A percentile compares a stretch with the other conserved stretches of the same genome.
These are phyloP conservation scores for Agelas oroides DNA, from an alignment of 37 sponge, comb jelly and placozoan genomes.

Conservation along the genomic window DNA sequence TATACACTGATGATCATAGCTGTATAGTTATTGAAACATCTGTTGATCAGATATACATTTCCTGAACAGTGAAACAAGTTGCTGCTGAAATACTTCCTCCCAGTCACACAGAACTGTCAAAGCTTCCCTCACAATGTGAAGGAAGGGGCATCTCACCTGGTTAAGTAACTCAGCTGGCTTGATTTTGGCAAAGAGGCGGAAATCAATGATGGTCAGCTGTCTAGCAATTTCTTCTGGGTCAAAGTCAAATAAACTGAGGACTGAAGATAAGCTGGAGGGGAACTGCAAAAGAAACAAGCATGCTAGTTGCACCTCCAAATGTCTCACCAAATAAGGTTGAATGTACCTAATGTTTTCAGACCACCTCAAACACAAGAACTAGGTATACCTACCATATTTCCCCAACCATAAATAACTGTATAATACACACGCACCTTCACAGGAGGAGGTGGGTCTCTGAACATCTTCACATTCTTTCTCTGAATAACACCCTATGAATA, in stretches of 20 bases:
- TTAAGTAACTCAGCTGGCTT: slow-evolving; percentile 92
- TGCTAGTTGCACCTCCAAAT: no score
- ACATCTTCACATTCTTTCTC: slow-evolving; percentile 76
- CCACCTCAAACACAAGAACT: no score
- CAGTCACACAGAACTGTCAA: no score
- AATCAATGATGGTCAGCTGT: slow-evolving; percentile 93
- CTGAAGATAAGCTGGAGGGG: slow-evolving; percentile 60
- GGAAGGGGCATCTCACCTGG: slow-evolving; percentile 84
- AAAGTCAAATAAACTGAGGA: slow-evolving; percentile 87
- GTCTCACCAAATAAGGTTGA: not conserved
- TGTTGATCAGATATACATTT: no score
- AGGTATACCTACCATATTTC: no score
- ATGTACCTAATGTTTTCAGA: not conserved
- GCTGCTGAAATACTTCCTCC: no score
- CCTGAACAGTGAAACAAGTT: no score
- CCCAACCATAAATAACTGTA: no score
- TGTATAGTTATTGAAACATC: no score
- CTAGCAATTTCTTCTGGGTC: slow-evolving; percentile 94
- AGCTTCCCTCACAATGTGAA: no score
- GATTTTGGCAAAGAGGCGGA: slow-evolving; percentile 87
- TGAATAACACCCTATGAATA: slow-evolving; percentile 65
- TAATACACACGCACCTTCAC: slow-evolving; percentile 65
- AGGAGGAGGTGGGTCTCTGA: slow-evolving; percentile 77
- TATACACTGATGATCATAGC: no score
- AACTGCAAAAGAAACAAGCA: slow-evolving; percentile 30